Evolutionary conservation across 2,113 vertebrate species (phyloP).

Genomic region (Crocuta crocuta): DNA sequence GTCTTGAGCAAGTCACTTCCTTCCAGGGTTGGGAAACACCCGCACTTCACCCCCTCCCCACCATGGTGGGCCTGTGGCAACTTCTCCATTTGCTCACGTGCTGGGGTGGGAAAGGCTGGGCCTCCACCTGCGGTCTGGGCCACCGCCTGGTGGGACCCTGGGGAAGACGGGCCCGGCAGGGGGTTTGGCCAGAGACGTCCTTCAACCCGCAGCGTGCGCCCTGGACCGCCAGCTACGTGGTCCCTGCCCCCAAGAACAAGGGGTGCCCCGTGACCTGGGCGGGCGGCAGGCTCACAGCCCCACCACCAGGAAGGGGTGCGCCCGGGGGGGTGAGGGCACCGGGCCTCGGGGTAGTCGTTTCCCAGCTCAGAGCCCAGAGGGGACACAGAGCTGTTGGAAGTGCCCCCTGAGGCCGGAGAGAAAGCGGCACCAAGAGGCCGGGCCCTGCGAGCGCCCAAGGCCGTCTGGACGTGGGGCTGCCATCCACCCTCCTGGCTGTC

Average conservation of each 20-base stretch:
- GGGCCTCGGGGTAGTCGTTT: not conserved
- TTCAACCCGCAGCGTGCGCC: no score
- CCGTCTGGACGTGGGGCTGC: accelerated
- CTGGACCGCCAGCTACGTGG: not conserved
- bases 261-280: not conserved
- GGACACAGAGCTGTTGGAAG: not conserved
- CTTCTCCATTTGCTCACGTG: not conserved
- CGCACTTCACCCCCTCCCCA: not conserved
- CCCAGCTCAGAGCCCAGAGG: not conserved
- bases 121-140: not conserved
- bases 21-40: not conserved
- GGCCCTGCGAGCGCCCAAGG: not conserved
- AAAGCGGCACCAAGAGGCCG: not conserved
- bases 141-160: not conserved
- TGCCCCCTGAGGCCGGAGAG: accelerated
- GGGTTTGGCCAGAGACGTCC: not conserved
- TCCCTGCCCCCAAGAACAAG: not conserved
- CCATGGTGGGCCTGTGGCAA: not conserved
- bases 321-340: not conserved
- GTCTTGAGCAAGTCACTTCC: not conserved
- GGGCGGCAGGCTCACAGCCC: not conserved
- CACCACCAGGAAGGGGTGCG: not conserved
- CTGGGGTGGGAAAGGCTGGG: not conserved
- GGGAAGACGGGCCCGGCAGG: not conserved
- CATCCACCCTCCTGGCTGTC: not conserved